Conservation (phyloP, 2,113 vertebrate genomes). For the Colossoma macropomum region DNA sequence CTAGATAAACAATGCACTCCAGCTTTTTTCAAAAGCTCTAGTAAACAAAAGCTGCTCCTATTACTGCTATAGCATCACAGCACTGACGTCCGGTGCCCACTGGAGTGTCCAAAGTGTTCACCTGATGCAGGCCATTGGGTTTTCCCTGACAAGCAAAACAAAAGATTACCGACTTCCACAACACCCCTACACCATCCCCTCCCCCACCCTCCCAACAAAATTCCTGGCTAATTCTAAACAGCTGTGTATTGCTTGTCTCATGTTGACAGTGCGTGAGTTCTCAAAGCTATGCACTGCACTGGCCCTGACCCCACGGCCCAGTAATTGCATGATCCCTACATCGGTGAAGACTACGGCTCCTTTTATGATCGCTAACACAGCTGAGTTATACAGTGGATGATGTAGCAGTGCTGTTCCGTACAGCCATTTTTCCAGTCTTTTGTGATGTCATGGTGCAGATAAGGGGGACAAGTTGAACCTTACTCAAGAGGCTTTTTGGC, state of each 20-base stretch:
- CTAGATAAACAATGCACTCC: background rate
- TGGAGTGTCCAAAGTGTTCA: conserved; percentile 19
- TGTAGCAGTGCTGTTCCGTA: background rate
- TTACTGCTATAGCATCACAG: background rate
- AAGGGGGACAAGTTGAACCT: conserved; percentile 32
- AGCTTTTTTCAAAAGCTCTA: background rate
- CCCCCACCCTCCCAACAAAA: conserved; percentile 51
- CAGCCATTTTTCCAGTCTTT: conserved; percentile 25
- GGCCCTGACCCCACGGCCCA: conserved; percentile 29
- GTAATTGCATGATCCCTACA: background rate
- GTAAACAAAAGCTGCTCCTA: background rate
- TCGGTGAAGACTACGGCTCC: background rate
- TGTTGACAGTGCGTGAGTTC: conserved; percentile 39
- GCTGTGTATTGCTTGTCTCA: conserved; percentile 52
- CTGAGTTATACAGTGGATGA: background rate
- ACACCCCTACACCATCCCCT: conserved; percentile 31
- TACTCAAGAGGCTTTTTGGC: conserved; percentile 41
- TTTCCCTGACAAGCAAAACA: conserved; percentile 56
- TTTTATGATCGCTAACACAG: background rate
- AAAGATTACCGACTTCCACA: conserved; percentile 50
- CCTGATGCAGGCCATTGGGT: conserved; percentile 49
- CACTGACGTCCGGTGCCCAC: background rate
- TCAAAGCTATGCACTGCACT: conserved; percentile 29
- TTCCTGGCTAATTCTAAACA: conserved; percentile 59
- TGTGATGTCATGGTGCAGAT: conserved; percentile 38